phyloP scores from a whole-genome alignment of 53 echinoderm and acorn worm species.

The Echinarachnius parma region DNA sequence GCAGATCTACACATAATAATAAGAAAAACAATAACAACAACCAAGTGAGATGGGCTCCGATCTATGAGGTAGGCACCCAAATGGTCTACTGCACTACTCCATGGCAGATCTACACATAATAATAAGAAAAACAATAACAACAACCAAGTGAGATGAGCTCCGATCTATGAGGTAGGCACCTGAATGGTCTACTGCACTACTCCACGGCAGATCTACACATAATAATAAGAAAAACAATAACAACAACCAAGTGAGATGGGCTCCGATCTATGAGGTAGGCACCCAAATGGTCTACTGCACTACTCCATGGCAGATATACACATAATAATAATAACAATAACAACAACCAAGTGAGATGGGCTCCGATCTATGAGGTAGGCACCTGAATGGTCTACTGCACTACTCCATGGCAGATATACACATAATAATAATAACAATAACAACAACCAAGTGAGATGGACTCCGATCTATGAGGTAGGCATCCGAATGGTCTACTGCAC shows the following conservation, averaged over 20 bases:
- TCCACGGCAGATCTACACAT: slow-evolving; percentile 76
- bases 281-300: slow-evolving; percentile 66
- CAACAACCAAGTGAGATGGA: no score
- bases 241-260: not conserved
- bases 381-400: no score
- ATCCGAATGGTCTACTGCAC: no score
- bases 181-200: slow-evolving; percentile 66
- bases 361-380: no score
- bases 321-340: not conserved
- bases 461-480: no score
- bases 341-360: not conserved
- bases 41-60: not conserved
- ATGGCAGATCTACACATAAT: slow-evolving; percentile 66
- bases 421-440: no score
- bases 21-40: not conserved
- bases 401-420: no score
- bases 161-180: slow-evolving; percentile 85
- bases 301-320: slow-evolving; percentile 73
- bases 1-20: slow-evolving; percentile 53
- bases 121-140: not conserved
- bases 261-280: slow-evolving; percentile 81
- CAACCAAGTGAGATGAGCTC: not conserved
- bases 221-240: not conserved
- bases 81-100: slow-evolving; percentile 74
- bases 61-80: slow-evolving; percentile 78